Evolutionary conservation across 2,797 vertebrate genomes (phyloP), one percentile per base, ranked within the genome.

Genomic region (Neopelma chrysocephalum): DNA sequence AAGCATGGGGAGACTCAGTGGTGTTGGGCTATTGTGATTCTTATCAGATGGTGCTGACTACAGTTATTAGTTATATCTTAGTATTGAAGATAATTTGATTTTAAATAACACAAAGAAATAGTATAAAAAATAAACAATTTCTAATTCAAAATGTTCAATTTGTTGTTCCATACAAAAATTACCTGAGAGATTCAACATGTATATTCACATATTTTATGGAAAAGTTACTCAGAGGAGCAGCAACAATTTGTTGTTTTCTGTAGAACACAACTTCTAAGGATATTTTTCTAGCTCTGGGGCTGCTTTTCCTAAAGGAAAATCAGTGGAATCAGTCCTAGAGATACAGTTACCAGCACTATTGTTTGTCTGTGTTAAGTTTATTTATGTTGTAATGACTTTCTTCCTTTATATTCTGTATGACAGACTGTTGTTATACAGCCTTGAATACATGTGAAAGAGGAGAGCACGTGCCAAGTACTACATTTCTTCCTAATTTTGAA

Each of bases 151-250:
- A 16, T 65, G 9, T n/a, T 34, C 4, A 4, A 8, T 58, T 61
- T 17, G 2, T 56, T 51, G 6, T 51, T 85, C 9, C 19, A 38
- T 12, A 5, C 12, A 62, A 27, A 11, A 58, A 3, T 26, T 34
- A 1, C 29, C 14, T 22, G 8, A 40, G 22, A 69, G 4, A 10
- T 14, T 2, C 9, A 15, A 3, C 19, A 20, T 12, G 6, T 8
- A 10, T 54, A 16, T 56, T 60, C 53, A 3, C 4, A 11, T 21
- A 1, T 82, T 58, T 27, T 16, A 40, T 45, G 7, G 34, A 21
- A n/a, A 60, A 57, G 6, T 29, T 64, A 13, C 2, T 2, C 2
- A 3, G 5, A 65, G 22, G 4, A 65, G 5, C 15, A 42, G 17
- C 13, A 71, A 20, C 42, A n/a, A 10, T 38, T 34, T 22, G 42